phyloP scores from a whole-genome alignment of 2,888 invertebrate species.

The Aporophyla lueneburgensis region DNA sequence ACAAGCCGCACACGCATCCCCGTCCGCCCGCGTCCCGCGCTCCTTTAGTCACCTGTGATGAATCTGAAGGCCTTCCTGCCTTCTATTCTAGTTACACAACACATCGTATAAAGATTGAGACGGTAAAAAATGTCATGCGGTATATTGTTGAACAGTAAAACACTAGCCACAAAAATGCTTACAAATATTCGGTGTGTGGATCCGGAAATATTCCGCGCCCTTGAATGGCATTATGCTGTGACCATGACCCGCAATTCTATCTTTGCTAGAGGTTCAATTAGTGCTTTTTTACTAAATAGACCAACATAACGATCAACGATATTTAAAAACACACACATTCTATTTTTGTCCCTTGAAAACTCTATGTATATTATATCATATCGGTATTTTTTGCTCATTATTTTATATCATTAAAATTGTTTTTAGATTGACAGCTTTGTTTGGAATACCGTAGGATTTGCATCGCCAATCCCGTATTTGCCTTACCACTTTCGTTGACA shows the following conservation, averaged over 20 bases:
- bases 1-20: too few relatives aligned
- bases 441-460: not conserved
- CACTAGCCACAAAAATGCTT: not conserved
- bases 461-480: not conserved
- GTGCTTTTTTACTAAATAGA: conserved; percentile 10
- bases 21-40: too few relatives aligned
- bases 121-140: too few relatives aligned
- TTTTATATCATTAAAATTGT: not conserved
- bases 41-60: too few relatives aligned
- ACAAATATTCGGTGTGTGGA: not conserved
- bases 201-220: not conserved
- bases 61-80: too few relatives aligned
- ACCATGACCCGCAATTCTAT: not conserved
- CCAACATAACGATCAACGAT: not conserved
- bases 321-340: not conserved
- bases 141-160: not conserved
- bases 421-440: not conserved
- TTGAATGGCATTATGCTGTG: not conserved
- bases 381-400: conserved; percentile 1
- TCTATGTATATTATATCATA: conserved; percentile 12
- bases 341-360: not conserved
- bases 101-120: too few relatives aligned
- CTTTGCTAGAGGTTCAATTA: not conserved
- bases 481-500: too few relatives aligned
- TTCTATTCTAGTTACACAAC: too few relatives aligned